Conservation (phyloP, 1,140 invertebrate genomes). For the Caenorhabditis inopinata region DNA sequence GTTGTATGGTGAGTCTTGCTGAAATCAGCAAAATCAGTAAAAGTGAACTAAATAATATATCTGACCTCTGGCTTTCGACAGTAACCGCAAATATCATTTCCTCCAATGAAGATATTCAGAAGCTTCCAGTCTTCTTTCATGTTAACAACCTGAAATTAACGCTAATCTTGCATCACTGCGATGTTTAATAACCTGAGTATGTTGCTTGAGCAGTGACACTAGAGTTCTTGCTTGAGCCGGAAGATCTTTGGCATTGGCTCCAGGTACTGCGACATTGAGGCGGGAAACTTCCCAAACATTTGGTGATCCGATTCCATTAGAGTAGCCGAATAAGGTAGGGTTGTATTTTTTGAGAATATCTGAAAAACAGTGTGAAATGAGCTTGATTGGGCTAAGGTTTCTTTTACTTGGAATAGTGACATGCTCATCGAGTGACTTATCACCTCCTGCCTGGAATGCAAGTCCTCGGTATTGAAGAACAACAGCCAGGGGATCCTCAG, state of each 20-base stretch:
- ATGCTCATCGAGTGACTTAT: slow-evolving; percentile 78
- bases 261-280: slow-evolving; percentile 66
- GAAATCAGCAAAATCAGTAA: not conserved
- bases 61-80: slow-evolving; percentile 68
- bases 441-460: slow-evolving; percentile 76
- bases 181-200: slow-evolving; percentile 39
- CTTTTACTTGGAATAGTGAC: slow-evolving; percentile 74
- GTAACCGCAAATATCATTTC: slow-evolving; percentile 80
- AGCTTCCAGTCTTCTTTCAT: slow-evolving; percentile 73
- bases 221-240: slow-evolving; percentile 64
- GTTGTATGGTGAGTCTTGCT: slow-evolving; percentile 67
- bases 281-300: slow-evolving; percentile 54
- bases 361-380: slow-evolving; percentile 50
- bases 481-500: slow-evolving; percentile 75
- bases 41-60: too few relatives aligned
- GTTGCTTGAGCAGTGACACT: slow-evolving; percentile 63
- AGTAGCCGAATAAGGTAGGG: slow-evolving; percentile 66
- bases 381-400: not conserved
- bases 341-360: slow-evolving; percentile 67
- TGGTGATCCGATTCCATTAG: slow-evolving; percentile 56
- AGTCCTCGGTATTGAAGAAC: slow-evolving; percentile 79
- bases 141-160: slow-evolving; percentile 21
- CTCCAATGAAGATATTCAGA: slow-evolving; percentile 79
- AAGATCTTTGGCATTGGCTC: slow-evolving; percentile 65
- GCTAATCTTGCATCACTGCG: not conserved